phyloP scores from a whole-genome alignment of 2,113 vertebrate species.

The Tringa solitaria region DNA sequence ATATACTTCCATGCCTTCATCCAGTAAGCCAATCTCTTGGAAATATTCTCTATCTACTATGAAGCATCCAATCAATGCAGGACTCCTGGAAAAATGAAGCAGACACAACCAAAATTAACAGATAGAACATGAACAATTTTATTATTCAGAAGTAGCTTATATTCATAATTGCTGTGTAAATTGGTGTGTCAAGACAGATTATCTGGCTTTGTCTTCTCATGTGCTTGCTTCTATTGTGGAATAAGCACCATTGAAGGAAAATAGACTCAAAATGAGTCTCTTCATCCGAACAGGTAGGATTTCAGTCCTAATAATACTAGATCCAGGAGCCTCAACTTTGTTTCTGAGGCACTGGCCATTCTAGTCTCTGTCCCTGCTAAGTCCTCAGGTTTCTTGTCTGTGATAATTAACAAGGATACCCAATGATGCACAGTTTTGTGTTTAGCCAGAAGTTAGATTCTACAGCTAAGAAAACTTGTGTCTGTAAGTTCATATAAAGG shows the following conservation, averaged over 20 bases:
- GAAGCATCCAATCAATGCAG: constrained; percentile 98
- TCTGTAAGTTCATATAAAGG: not conserved
- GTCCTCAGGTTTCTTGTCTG: not conserved
- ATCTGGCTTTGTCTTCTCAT: not conserved
- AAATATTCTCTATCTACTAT: constrained; percentile 96
- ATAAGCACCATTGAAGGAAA: not conserved
- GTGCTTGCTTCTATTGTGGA: not conserved
- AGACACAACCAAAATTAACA: not conserved
- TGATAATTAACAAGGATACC: not conserved
- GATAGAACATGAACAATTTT: not conserved
- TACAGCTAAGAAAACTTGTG: not conserved
- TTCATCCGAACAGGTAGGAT: not conserved
- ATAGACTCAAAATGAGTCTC: not conserved
- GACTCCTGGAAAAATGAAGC: constrained; percentile 81
- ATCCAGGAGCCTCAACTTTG: not conserved
- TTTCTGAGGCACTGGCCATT: not conserved
- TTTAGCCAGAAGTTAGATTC: not conserved
- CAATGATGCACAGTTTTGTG: not conserved
- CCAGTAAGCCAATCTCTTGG: constrained; percentile 94
- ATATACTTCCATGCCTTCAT: constrained; percentile 98
- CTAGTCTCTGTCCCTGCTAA: not conserved
- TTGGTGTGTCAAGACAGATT: not conserved
- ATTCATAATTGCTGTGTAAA: not conserved
- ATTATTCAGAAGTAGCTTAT: not conserved
- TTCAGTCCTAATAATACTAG: not conserved